Conservation (phyloP, 2,113 vertebrate genomes). For the Formicarius rufipectus region DNA sequence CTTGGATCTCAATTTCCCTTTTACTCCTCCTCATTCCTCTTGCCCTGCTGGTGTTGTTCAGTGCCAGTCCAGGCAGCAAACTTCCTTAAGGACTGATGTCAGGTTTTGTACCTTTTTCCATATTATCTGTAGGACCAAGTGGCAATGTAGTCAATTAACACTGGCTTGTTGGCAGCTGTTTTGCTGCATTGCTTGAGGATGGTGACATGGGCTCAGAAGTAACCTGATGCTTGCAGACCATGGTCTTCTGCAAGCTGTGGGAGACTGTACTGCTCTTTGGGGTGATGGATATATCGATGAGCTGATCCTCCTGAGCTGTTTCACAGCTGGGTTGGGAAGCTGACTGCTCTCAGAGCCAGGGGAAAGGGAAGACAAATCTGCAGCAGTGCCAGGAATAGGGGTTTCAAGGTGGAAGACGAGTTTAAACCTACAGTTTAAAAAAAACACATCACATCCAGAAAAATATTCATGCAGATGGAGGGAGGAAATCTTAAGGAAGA, state of each 20-base stretch:
- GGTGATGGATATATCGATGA: not conserved
- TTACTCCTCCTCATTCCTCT: not conserved
- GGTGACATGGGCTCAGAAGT: not conserved
- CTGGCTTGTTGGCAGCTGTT: not conserved
- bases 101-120: conserved; percentile 41
- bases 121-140: conserved; percentile 24
- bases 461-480: conserved; percentile 70
- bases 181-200: not conserved
- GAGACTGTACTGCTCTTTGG: not conserved
- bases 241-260: not conserved
- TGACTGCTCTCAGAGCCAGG: not conserved
- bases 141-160: conserved; percentile 27
- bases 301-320: not conserved
- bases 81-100: conserved; percentile 26
- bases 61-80: conserved; percentile 1
- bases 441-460: conserved; percentile 66
- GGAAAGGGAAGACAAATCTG: conserved; percentile 7
- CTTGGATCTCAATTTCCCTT: not conserved
- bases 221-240: not conserved
- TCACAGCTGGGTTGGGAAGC: not conserved
- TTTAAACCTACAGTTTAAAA: conserved; percentile 62
- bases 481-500: conserved; percentile 62
- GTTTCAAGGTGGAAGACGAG: conserved; percentile 52
- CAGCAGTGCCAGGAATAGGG: conserved; percentile 56
- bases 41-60: not conserved